phyloP scores from a whole-genome alignment of 2,113 vertebrate genomes.

The Trochalopteron elliotii region DNA sequence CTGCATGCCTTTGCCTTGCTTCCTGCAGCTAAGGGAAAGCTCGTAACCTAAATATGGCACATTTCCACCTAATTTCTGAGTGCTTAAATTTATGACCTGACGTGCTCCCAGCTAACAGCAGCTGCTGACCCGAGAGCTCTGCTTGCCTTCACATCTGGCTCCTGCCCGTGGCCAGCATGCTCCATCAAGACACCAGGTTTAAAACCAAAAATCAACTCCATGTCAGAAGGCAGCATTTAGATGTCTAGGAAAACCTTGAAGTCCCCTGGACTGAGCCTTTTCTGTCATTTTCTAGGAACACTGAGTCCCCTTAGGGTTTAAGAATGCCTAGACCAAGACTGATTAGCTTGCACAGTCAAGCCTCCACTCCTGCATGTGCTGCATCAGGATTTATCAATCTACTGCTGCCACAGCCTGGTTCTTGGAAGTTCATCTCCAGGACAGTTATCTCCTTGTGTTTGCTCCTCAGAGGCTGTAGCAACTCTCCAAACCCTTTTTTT shows the following conservation, averaged over 20 bases:
- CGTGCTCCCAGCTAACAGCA: background rate
- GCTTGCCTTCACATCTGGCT: accelerated
- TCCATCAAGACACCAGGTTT: background rate
- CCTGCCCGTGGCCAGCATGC: accelerated
- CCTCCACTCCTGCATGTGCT: background rate
- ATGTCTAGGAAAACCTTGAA: background rate
- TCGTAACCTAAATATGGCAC: background rate
- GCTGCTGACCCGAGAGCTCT: background rate
- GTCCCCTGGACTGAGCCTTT: background rate
- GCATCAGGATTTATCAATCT: background rate
- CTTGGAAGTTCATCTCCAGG: background rate
- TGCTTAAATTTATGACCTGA: background rate
- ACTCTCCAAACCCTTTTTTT: background rate
- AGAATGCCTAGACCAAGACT: background rate
- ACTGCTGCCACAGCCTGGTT: background rate
- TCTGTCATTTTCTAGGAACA: background rate
- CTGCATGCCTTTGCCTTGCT: background rate
- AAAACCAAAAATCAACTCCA: background rate
- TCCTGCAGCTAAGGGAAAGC: background rate
- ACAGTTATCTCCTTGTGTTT: background rate
- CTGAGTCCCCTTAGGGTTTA: accelerated
- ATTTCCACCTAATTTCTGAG: background rate
- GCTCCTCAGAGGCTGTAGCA: background rate
- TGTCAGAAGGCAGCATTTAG: background rate
- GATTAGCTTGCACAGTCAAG: background rate